These are phyloP conservation scores for Notothenia coriiceps DNA, from an alignment of 2,113 vertebrate genomes.

Conservation along the genomic window DNA sequence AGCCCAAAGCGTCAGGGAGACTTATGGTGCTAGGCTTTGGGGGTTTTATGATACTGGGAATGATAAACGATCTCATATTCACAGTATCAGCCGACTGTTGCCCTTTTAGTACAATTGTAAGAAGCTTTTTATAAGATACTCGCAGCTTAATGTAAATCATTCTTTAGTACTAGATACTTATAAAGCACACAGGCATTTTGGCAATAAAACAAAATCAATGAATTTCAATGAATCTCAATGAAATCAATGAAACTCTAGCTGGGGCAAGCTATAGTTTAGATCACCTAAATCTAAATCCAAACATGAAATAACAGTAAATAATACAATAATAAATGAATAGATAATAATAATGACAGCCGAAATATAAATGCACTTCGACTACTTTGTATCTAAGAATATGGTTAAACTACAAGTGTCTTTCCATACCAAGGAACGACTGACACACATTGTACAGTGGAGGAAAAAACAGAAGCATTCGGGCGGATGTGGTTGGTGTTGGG, in stretches of 20 bases:
- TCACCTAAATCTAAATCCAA: not conserved
- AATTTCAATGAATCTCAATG: not conserved
- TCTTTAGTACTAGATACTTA: not conserved
- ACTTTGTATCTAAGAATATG: not conserved
- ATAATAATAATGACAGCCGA: not conserved
- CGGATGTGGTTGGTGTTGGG: too few relatives aligned
- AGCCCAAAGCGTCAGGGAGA: slow-evolving; percentile 15
- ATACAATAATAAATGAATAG: too few relatives aligned
- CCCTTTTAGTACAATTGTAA: not conserved
- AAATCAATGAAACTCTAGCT: not conserved
- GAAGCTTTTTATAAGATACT: not conserved
- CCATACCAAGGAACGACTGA: not conserved
- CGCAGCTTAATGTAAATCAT: not conserved
- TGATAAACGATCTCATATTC: slow-evolving; percentile 4
- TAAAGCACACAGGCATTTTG: not conserved
- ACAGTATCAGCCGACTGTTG: not conserved
- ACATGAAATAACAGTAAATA: not conserved
- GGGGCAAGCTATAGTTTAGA: not conserved
- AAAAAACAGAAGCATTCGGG: not conserved
- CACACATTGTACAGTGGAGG: not conserved
- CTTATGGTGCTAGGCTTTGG: slow-evolving; percentile 7
- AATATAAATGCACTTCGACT: not conserved
- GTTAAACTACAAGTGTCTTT: not conserved
- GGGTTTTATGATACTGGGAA: not conserved
- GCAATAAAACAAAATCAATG: not conserved